These are phyloP conservation scores for Brachionus koreanus DNA, from an alignment of 1,140 invertebrate genomes.

Conservation along the genomic window DNA sequence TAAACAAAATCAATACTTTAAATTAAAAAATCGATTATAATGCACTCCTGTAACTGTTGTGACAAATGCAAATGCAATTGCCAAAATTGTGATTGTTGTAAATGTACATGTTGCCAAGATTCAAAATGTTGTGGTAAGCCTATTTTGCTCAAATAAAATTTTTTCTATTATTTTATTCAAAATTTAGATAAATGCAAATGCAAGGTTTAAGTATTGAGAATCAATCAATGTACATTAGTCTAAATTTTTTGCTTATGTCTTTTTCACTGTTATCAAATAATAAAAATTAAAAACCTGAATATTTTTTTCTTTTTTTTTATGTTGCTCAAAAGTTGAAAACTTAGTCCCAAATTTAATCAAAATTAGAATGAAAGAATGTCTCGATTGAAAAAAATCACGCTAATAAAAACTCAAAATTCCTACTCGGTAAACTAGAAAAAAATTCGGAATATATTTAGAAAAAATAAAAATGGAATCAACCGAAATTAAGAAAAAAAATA, in stretches of 20 bases:
- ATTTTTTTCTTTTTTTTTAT: neutral
- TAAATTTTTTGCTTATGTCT: neutral
- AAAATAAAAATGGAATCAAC: neutral
- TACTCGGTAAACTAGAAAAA: neutral
- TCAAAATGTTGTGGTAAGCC: conserved; percentile 24
- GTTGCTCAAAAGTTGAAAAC: neutral
- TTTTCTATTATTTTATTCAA: too few relatives aligned
- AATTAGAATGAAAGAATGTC: neutral
- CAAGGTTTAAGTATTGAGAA: neutral
- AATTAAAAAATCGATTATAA: neutral
- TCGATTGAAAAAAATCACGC: neutral
- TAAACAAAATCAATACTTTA: neutral
- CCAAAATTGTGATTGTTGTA: conserved; percentile 15
- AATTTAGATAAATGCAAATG: neutral
- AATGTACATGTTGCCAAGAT: conserved; percentile 15
- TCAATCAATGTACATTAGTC: neutral
- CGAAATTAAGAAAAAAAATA: neutral
- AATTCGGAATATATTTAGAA: neutral
- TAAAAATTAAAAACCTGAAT: neutral
- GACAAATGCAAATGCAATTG: conserved; percentile 41
- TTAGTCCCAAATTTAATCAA: neutral
- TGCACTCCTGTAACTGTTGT: conserved; percentile 26
- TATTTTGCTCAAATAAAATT: too few relatives aligned
- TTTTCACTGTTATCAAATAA: neutral
- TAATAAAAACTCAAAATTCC: neutral